Conservation (phyloP, 2,888 invertebrate genomes). For the Drosophila affinis region DNA sequence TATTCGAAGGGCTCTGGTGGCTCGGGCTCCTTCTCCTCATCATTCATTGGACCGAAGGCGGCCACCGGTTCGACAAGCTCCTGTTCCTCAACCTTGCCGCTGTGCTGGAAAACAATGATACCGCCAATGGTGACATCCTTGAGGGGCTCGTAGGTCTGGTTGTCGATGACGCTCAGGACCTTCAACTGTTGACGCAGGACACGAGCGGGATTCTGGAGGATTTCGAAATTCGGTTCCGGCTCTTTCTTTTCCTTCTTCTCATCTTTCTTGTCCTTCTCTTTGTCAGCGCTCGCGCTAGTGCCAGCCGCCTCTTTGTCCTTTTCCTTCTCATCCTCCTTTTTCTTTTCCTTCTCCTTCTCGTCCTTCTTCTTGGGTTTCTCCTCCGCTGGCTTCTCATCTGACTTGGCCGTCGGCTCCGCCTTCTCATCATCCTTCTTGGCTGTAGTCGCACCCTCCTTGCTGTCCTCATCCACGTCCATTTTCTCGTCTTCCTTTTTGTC, state of each 20-base stretch:
- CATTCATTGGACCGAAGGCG: constrained; percentile 94
- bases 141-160: constrained; percentile 91
- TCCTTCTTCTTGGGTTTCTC: constrained; percentile 71
- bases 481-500: constrained; percentile 88
- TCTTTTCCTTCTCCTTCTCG: constrained; percentile 69
- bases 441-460: constrained; percentile 82
- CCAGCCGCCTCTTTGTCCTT: constrained; percentile 81
- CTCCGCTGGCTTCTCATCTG: constrained; percentile 67
- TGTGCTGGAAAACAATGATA: constrained; percentile 96
- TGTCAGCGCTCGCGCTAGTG: constrained; percentile 40
- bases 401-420: constrained; percentile 65
- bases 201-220: constrained; percentile 96
- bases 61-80: constrained; percentile 96
- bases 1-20: constrained; percentile 99
- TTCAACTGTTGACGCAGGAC: constrained; percentile 96
- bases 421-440: constrained; percentile 84
- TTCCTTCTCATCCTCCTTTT: constrained; percentile 68
- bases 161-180: constrained; percentile 91
- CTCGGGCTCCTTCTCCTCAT: constrained; percentile 98
- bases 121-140: constrained; percentile 98
- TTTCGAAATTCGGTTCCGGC: constrained; percentile 95
- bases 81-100: constrained; percentile 90
- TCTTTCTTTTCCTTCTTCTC: constrained; percentile 88
- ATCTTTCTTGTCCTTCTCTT: constrained; percentile 82
- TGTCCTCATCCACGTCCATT: constrained; percentile 93